phyloP scores from a whole-genome alignment of 2,113 vertebrate genomes.

The Phylloscopus trochiloides region DNA sequence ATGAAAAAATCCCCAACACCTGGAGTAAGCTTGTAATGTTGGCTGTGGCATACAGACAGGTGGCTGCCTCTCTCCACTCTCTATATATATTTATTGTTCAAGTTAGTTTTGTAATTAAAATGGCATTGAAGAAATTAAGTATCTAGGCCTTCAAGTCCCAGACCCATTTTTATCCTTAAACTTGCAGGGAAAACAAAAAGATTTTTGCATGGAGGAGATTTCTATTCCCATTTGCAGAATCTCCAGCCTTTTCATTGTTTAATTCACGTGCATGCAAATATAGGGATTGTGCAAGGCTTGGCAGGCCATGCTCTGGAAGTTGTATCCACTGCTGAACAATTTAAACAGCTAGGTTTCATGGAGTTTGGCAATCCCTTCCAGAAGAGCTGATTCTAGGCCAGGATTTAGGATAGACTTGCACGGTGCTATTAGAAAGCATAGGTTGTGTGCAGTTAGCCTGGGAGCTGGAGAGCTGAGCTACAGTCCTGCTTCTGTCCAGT shows the following conservation, averaged over 20 bases:
- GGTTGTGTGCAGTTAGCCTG: conserved; percentile 3
- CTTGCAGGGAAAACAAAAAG: not conserved
- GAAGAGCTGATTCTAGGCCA: conserved; percentile 11
- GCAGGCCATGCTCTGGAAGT: not conserved
- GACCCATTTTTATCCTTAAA: not conserved
- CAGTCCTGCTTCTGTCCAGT: conserved; percentile 44
- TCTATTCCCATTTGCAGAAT: not conserved
- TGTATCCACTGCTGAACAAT: not conserved
- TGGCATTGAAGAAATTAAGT: not conserved
- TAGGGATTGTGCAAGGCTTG: not conserved
- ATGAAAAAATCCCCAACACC: not conserved
- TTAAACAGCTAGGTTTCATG: not conserved
- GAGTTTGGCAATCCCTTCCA: conserved; percentile 37
- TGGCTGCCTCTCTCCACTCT: not conserved
- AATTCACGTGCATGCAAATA: not conserved
- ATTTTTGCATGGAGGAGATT: not conserved
- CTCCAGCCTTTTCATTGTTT: not conserved
- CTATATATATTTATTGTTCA: not conserved
- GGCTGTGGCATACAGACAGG: accelerated
- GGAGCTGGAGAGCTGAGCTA: conserved; percentile 20
- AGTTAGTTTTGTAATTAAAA: not conserved
- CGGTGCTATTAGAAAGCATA: not conserved
- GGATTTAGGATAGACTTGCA: not conserved
- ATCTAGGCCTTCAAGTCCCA: not conserved
- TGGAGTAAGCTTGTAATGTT: not conserved